Evolutionary conservation across 2,888 invertebrate species (phyloP).

Genomic region (Pogonocherus hispidulus): DNA sequence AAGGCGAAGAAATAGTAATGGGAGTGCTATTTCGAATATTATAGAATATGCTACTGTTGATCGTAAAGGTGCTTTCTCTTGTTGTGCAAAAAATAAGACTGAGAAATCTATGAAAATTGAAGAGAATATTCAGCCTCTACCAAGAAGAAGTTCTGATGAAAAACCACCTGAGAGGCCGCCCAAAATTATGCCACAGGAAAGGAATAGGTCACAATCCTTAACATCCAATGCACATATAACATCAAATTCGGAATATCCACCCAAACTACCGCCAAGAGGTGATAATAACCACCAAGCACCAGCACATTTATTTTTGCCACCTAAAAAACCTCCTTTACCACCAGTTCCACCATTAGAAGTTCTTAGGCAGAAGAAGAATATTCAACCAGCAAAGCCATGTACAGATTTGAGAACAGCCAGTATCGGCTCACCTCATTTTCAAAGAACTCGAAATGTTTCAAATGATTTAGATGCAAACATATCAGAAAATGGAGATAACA

Average conservation of each 20-base stretch:
- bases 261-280: conserved; percentile 72
- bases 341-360: conserved; percentile 78
- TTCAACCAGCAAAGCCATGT: conserved; percentile 64
- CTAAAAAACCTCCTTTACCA: conserved; percentile 81
- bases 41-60: conserved; percentile 83
- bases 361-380: conserved; percentile 71
- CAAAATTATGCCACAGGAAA: conserved; percentile 71
- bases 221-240: conserved; percentile 48
- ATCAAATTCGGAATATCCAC: conserved; percentile 56
- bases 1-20: conserved; percentile 70
- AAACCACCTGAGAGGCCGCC: conserved; percentile 80
- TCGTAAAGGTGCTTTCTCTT: conserved; percentile 79
- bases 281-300: conserved; percentile 67
- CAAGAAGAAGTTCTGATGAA: conserved; percentile 73
- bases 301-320: conserved; percentile 74
- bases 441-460: conserved; percentile 73
- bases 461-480: conserved; percentile 71
- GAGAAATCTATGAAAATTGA: conserved; percentile 67
- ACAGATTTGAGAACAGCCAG: conserved; percentile 73
- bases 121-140: conserved; percentile 75
- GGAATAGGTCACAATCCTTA: conserved; percentile 74
- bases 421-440: conserved; percentile 76
- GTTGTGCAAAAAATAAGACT: conserved; percentile 76
- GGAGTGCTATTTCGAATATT: conserved; percentile 69
- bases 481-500: conserved; percentile 41